phyloP scores from a whole-genome alignment of 2,888 invertebrate species.

The Belgica antarctica region DNA sequence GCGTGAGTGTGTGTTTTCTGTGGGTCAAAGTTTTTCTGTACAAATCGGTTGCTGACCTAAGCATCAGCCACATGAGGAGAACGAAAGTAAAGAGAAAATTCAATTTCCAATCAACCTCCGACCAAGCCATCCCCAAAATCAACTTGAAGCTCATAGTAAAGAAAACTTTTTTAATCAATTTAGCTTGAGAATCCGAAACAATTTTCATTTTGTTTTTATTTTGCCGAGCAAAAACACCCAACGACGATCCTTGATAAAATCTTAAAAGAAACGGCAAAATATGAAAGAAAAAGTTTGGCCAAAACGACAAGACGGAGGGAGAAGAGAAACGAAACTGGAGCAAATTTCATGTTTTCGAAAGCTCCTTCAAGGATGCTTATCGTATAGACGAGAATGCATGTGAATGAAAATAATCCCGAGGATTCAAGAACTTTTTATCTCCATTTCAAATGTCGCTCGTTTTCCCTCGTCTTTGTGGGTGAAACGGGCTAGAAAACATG shows the following conservation, averaged over 20 bases:
- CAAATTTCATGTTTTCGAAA: neutral
- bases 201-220: conserved; percentile 3
- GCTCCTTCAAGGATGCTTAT: conserved; percentile 7
- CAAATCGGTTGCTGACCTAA: conserved; percentile 24
- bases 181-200: conserved; percentile 18
- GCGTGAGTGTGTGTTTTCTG: neutral
- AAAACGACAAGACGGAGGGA: neutral
- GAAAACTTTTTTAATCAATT: conserved; percentile 41
- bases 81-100: neutral
- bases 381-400: neutral
- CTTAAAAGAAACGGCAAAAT: neutral
- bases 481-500: neutral
- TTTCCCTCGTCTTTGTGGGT: neutral
- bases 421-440: neutral
- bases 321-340: conserved; percentile 6
- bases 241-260: neutral
- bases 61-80: conserved; percentile 7
- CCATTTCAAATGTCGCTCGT: neutral
- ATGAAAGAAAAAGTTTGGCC: neutral
- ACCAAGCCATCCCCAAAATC: neutral
- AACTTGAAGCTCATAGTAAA: neutral
- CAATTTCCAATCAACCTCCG: neutral
- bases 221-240: neutral
- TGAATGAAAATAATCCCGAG: conserved; percentile 1
- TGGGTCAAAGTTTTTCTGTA: neutral